Conservation (phyloP, 2,888 invertebrate species). For the Drosophila limbata region DNA sequence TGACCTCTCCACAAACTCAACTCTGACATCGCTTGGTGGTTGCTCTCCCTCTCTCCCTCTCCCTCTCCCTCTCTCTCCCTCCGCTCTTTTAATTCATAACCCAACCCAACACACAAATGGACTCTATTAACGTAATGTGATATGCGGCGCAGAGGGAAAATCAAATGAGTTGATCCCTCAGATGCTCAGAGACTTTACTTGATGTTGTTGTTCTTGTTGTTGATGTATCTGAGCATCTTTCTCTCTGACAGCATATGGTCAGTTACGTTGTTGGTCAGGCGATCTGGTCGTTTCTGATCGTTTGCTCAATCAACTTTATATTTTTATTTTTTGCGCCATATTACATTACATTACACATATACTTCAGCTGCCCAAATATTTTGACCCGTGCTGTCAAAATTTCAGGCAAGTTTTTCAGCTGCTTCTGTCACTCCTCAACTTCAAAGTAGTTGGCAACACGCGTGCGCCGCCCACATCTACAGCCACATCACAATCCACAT, state of each 20-base stretch:
- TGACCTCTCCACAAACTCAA: conserved; percentile 53
- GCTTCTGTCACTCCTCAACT: conserved; percentile 19
- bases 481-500: not conserved
- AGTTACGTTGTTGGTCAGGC: conserved; percentile 33
- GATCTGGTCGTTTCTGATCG: no score
- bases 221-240: conserved; percentile 45
- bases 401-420: conserved; percentile 37
- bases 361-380: conserved; percentile 74
- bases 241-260: conserved; percentile 59
- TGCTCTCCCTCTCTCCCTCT: conserved; percentile 15
- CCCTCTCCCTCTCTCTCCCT: not conserved
- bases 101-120: conserved; percentile 36
- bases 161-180: conserved; percentile 39
- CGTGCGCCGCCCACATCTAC: not conserved
- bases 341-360: conserved; percentile 20
- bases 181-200: conserved; percentile 13
- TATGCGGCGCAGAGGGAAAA: conserved; percentile 56
- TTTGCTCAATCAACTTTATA: conserved; percentile 21
- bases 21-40: conserved; percentile 45
- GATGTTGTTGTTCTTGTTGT: conserved; percentile 1
- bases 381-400: conserved; percentile 51
- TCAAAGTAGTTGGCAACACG: conserved; percentile 15
- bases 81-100: conserved; percentile 34
- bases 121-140: conserved; percentile 67
- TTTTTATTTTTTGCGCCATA: conserved; percentile 2